Conservation (phyloP, 2,113 vertebrate genomes). For the human (Homo sapiens) region GRCh38 chr3:191570501-191571000, state of each 20-base stretch:
- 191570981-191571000: neutral
- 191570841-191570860: neutral
- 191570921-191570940: neutral
- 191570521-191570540: neutral
- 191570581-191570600: neutral
- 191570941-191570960: neutral
- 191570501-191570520: neutral
- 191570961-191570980: neutral
- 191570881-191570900: neutral
- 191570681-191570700: neutral
- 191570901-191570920: neutral
- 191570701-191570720: neutral
- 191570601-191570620: neutral
- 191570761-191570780: neutral
- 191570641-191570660: neutral
- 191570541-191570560: neutral
- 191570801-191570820: neutral
- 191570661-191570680: neutral
- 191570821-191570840: neutral
- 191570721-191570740: neutral
- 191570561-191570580: neutral
- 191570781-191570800: neutral
- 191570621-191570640: neutral
- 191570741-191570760: neutral
- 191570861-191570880: neutral